Conservation (phyloP, 2,113 vertebrate species). For the Laticauda colubrina region DNA sequence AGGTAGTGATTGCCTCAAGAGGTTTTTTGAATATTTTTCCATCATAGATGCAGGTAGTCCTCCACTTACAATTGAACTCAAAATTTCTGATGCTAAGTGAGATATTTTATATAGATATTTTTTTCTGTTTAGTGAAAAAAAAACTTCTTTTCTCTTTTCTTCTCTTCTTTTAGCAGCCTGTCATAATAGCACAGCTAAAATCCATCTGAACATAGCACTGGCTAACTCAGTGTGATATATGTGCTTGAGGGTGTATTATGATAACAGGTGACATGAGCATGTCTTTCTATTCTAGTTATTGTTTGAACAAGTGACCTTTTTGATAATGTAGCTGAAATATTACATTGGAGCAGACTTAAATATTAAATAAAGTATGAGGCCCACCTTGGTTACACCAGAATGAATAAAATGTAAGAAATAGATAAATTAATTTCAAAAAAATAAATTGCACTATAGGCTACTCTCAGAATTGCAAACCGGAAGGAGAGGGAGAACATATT, state of each 20-base stretch:
- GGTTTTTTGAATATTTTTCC: background rate
- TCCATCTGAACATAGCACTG: background rate
- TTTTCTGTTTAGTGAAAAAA: no score
- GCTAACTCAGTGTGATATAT: background rate
- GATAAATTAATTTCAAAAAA: background rate
- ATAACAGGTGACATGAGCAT: background rate
- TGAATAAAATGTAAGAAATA: background rate
- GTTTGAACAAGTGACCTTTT: background rate
- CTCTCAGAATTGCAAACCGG: background rate
- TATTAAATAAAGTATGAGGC: background rate
- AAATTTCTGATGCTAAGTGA: background rate
- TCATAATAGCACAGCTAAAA: background rate
- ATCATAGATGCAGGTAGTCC: background rate
- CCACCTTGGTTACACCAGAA: background rate
- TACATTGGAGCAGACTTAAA: background rate
- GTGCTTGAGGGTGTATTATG: background rate
- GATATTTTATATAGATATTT: no score
- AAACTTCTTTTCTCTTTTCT: background rate
- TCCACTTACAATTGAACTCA: background rate
- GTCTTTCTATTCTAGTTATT: background rate
- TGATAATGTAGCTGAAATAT: background rate
- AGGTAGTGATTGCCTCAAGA: background rate
- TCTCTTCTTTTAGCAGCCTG: background rate
- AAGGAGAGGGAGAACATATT: background rate
- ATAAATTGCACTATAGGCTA: background rate